Evolutionary conservation across 1,140 invertebrate species (phyloP).

Genomic region (Periplaneta americana): DNA sequence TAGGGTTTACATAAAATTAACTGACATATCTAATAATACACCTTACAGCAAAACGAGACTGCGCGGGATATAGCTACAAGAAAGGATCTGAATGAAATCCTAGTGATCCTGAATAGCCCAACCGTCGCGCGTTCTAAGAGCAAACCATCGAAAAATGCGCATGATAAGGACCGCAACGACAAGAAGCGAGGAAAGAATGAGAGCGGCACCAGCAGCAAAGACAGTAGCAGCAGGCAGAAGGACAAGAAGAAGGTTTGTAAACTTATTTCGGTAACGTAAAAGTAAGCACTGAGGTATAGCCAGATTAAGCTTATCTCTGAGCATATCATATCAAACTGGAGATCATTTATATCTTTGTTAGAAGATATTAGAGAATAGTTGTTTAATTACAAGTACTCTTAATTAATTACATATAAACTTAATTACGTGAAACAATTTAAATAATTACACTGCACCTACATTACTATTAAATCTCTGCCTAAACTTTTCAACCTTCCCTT

Average conservation of each 20-base stretch:
- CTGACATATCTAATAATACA: too few relatives aligned
- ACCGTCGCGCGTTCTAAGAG: slow-evolving; percentile 36
- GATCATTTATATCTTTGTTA: too few relatives aligned
- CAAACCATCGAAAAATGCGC: slow-evolving; percentile 28
- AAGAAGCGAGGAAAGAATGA: slow-evolving; percentile 36
- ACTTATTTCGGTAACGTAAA: too few relatives aligned
- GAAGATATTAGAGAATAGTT: too few relatives aligned
- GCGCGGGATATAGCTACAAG: slow-evolving; percentile 83
- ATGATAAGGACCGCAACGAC: slow-evolving; percentile 36
- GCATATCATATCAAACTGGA: too few relatives aligned
- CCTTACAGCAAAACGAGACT: slow-evolving; percentile 73
- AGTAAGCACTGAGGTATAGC: not conserved
- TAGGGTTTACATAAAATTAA: too few relatives aligned
- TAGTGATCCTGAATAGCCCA: slow-evolving; percentile 64
- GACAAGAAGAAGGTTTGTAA: slow-evolving; percentile 18
- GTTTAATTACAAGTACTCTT: not conserved
- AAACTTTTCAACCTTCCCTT: too few relatives aligned
- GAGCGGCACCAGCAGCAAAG: slow-evolving; percentile 41
- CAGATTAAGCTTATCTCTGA: not conserved
- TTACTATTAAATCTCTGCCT: too few relatives aligned
- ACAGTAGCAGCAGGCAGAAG: slow-evolving; percentile 33
- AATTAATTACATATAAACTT: too few relatives aligned
- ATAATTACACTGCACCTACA: too few relatives aligned
- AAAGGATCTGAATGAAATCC: slow-evolving; percentile 79
- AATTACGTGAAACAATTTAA: too few relatives aligned